These are phyloP conservation scores for Oreonectes daqikongensis DNA, from an alignment of 2,797 vertebrate species.

Conservation along the genomic window DNA sequence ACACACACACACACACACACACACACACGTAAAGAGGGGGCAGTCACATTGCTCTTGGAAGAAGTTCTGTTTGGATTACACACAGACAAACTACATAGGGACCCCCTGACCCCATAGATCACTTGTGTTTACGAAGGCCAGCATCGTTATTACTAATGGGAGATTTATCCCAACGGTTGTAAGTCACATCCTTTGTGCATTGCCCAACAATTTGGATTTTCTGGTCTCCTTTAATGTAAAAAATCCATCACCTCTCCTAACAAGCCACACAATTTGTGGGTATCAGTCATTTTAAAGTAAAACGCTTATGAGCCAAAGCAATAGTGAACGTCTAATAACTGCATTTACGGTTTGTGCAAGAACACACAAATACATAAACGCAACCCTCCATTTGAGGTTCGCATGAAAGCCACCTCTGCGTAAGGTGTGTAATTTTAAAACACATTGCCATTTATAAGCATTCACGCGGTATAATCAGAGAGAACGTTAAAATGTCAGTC, in stretches of 20 bases:
- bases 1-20: conserved; percentile 21
- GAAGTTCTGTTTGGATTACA: conserved; percentile 5
- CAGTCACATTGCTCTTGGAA: background rate
- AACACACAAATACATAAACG: conserved; percentile 11
- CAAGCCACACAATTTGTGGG: background rate
- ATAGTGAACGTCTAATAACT: background rate
- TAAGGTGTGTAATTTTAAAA: conserved; percentile 16
- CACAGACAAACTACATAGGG: conserved; percentile 24
- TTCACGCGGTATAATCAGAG: conserved; percentile 10
- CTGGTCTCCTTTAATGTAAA: too few relatives aligned
- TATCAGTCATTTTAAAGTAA: background rate
- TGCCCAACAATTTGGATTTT: too few relatives aligned
- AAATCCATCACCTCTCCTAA: background rate
- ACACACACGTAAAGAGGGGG: conserved; percentile 10
- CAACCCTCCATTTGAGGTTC: conserved; percentile 14
- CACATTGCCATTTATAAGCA: background rate
- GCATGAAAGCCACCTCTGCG: background rate
- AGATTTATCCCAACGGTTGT: too few relatives aligned
- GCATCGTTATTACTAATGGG: too few relatives aligned
- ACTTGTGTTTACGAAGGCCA: too few relatives aligned
- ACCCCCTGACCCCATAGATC: conserved; percentile 7
- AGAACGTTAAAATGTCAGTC: conserved; percentile 7
- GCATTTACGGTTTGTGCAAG: background rate
- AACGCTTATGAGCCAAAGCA: background rate
- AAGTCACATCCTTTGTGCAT: too few relatives aligned